Conservation (phyloP, 2,113 vertebrate species). For the Condylura cristata region DNA sequence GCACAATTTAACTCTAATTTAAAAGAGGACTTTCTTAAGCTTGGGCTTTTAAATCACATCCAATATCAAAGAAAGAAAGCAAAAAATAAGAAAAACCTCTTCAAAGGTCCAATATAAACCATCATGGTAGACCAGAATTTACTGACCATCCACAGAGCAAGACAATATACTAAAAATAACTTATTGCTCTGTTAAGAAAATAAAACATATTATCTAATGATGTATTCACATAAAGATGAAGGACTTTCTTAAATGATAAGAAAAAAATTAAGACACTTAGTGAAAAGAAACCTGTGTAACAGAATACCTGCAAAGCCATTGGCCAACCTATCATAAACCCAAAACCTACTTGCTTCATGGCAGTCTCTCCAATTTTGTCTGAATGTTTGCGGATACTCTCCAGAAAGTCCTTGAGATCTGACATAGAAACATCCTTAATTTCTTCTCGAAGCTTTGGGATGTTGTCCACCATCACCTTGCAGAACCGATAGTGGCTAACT, state of each 20-base stretch:
- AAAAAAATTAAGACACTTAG: not conserved
- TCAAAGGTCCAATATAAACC: slow-evolving; percentile 14
- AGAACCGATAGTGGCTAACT: slow-evolving; percentile 97
- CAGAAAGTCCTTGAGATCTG: slow-evolving; percentile 97
- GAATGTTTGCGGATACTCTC: slow-evolving; percentile 99
- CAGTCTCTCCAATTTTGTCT: slow-evolving; percentile 96
- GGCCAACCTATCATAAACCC: not conserved
- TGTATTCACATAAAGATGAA: not conserved
- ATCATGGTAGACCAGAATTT: not conserved
- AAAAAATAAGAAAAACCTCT: not conserved
- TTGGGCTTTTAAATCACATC: slow-evolving; percentile 15
- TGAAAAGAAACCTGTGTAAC: not conserved
- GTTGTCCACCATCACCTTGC: slow-evolving; percentile 95
- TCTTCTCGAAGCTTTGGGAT: slow-evolving; percentile 93
- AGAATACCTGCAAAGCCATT: not conserved
- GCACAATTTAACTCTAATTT: slow-evolving; percentile 21
- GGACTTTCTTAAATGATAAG: not conserved
- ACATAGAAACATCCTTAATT: slow-evolving; percentile 97
- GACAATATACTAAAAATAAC: not conserved
- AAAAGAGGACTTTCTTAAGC: slow-evolving; percentile 5
- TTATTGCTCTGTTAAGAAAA: slow-evolving; percentile 4
- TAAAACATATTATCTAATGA: not conserved
- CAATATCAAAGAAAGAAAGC: slow-evolving; percentile 18
- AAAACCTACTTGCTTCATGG: slow-evolving; percentile 94
- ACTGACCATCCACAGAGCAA: slow-evolving; percentile 37